Percentiles rank a stretch among this genome's conserved stretches.
These are phyloP conservation scores for Himalopsyche tibetana DNA, from an alignment of 2,888 invertebrate species.

Conservation along the genomic window DNA sequence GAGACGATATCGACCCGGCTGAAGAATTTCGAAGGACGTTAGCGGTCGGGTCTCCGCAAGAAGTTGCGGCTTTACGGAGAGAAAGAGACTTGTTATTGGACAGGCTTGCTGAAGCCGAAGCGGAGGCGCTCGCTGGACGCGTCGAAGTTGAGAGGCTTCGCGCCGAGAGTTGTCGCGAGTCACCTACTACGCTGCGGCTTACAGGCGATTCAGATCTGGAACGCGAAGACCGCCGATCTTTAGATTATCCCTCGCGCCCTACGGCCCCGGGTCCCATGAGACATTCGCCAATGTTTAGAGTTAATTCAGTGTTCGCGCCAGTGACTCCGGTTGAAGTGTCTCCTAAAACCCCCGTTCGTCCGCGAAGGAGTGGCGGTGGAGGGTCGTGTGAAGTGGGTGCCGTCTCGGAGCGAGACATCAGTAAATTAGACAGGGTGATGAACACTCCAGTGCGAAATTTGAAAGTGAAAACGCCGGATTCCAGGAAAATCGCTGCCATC, in stretches of 20 bases:
- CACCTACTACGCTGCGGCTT: slow-evolving; percentile 72
- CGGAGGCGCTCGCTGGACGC: slow-evolving; percentile 82
- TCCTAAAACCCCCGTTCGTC: slow-evolving; percentile 53
- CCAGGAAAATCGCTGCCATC: slow-evolving; percentile 88
- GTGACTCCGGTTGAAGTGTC: slow-evolving; percentile 58
- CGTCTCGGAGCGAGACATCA: slow-evolving; percentile 70
- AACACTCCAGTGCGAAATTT: slow-evolving; percentile 80
- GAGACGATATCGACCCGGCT: slow-evolving; percentile 69
- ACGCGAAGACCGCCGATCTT: slow-evolving; percentile 66
- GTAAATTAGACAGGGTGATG: slow-evolving; percentile 83
- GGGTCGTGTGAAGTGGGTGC: slow-evolving; percentile 54
- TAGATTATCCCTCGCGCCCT: slow-evolving; percentile 63
- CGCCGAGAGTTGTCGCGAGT: slow-evolving; percentile 78
- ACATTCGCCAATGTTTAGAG: slow-evolving; percentile 67
- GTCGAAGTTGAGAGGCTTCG: slow-evolving; percentile 81
- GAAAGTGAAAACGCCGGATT: slow-evolving; percentile 82
- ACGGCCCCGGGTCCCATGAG: slow-evolving; percentile 69
- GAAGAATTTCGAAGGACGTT: slow-evolving; percentile 75
- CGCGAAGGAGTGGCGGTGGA: slow-evolving; percentile 66
- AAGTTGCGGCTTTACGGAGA: slow-evolving; percentile 80
- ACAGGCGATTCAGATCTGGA: slow-evolving; percentile 67
- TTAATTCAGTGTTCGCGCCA: slow-evolving; percentile 66
- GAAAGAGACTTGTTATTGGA: slow-evolving; percentile 87
- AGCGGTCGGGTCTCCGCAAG: slow-evolving; percentile 79
- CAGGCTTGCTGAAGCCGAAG: slow-evolving; percentile 86